Evolutionary conservation across 2,888 invertebrate genomes (phyloP).

Genomic region (Caenorhabditis sp.): DNA sequence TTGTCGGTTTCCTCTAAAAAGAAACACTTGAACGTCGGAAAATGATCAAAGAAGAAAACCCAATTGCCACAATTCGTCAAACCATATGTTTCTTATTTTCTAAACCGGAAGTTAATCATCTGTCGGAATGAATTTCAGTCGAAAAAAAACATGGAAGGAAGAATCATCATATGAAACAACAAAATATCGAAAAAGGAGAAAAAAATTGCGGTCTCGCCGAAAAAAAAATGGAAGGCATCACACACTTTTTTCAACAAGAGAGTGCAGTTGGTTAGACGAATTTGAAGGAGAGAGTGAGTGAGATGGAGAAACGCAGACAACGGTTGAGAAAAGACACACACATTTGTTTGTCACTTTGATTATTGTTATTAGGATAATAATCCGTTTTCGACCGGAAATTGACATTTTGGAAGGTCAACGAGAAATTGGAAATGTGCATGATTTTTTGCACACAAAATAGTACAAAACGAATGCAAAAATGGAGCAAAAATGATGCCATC

Average conservation of each 20-base stretch:
- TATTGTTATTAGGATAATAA: slow-evolving; percentile 2
- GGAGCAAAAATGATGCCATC: too few relatives aligned
- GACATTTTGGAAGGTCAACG: not conserved
- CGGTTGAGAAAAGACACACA: slow-evolving; percentile 4
- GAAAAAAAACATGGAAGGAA: too few relatives aligned
- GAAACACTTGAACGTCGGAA: too few relatives aligned
- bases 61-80: too few relatives aligned
- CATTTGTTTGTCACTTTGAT: not conserved
- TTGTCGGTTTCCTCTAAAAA: too few relatives aligned
- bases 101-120: not conserved
- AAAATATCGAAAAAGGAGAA: not conserved
- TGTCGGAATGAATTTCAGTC: not conserved
- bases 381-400: not conserved
- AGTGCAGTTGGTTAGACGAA: too few relatives aligned
- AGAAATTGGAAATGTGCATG: too few relatives aligned
- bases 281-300: not conserved
- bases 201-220: not conserved
- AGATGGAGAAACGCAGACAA: not conserved
- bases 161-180: not conserved
- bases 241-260: too few relatives aligned
- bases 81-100: not conserved
- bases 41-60: too few relatives aligned
- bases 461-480: too few relatives aligned
- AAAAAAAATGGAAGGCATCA: not conserved
- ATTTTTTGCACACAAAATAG: too few relatives aligned